Conservation (phyloP, 2,113 vertebrate species). For the Galeopterus variegatus region DNA sequence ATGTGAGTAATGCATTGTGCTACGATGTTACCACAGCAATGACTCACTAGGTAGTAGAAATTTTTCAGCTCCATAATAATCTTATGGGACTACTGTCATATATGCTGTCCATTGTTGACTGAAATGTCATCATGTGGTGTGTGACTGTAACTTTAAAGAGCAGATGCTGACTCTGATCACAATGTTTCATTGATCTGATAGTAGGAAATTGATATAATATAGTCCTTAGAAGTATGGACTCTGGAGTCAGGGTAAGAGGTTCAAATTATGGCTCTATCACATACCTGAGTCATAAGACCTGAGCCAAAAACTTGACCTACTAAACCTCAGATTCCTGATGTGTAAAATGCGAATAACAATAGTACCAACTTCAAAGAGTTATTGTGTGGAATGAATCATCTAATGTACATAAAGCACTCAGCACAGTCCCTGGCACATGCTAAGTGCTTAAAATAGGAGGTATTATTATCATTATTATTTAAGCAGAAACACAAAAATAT, state of each 20-base stretch:
- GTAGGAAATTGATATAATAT: neutral
- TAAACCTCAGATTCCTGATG: conserved; percentile 22
- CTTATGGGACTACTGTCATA: too few relatives aligned
- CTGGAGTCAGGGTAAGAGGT: neutral
- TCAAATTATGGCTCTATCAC: neutral
- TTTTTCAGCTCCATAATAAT: too few relatives aligned
- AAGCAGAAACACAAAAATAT: neutral
- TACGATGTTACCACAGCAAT: too few relatives aligned
- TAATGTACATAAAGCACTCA: neutral
- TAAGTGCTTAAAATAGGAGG: conserved; percentile 3
- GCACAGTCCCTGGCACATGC: neutral
- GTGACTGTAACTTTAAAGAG: neutral
- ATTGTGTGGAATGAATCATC: neutral
- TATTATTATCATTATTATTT: neutral
- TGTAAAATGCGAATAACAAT: neutral
- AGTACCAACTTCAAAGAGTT: neutral
- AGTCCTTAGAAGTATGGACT: neutral
- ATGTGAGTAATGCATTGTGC: too few relatives aligned
- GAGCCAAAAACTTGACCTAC: neutral
- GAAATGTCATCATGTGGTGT: too few relatives aligned
- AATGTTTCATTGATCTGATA: neutral
- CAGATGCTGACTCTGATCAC: neutral
- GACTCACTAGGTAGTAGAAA: too few relatives aligned
- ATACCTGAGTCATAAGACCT: neutral
- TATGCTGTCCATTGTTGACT: too few relatives aligned